These are phyloP conservation scores for Sitta carolinensis DNA, from an alignment of 2,797 vertebrate genomes.

Conservation along the genomic window DNA sequence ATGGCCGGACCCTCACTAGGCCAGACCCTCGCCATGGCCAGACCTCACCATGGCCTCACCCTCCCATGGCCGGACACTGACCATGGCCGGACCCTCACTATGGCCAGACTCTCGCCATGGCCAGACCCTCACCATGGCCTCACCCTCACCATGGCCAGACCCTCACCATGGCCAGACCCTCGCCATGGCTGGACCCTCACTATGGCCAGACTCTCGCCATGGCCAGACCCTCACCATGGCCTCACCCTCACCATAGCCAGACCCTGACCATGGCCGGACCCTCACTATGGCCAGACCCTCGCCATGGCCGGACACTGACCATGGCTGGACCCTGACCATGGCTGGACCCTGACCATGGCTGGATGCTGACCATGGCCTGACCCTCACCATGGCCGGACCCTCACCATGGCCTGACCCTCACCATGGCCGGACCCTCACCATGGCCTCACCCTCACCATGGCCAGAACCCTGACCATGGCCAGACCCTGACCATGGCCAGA, in stretches of 20 bases:
- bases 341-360: accelerated
- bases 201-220: no score
- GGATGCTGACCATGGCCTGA: accelerated
- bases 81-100: accelerated
- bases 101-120: no score
- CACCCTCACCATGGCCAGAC: accelerated
- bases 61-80: accelerated
- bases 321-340: accelerated
- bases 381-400: accelerated
- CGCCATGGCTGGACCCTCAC: no score
- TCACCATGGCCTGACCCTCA: neutral
- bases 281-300: no score
- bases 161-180: accelerated
- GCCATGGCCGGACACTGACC: no score
- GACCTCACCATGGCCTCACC: accelerated
- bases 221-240: no score
- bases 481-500: no score
- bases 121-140: neutral
- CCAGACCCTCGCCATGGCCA: accelerated
- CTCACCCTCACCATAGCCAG: no score
- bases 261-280: no score
- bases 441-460: no score
- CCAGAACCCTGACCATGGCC: no score
- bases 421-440: neutral
- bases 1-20: accelerated